A percentile compares a stretch with the other conserved stretches of the same genome.
phyloP scores from a whole-genome alignment of 2,888 invertebrate species.

The Agrilus cyanescens region DNA sequence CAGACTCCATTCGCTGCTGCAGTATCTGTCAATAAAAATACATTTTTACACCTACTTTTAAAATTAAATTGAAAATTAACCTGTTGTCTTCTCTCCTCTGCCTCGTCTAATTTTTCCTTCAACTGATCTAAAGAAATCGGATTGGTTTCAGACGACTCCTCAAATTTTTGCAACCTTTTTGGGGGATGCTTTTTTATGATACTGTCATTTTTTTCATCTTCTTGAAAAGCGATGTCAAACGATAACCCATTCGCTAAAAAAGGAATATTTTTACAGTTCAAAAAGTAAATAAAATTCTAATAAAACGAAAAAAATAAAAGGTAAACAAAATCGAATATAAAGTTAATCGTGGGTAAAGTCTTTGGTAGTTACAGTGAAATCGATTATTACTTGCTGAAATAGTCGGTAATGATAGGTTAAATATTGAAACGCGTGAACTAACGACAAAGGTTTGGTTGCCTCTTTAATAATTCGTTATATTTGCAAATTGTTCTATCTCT shows the following conservation, averaged over 20 bases:
- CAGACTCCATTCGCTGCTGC: conserved; percentile 30
- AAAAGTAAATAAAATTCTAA: too few relatives aligned
- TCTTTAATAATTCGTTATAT: too few relatives aligned
- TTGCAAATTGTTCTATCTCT: too few relatives aligned
- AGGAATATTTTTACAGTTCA: neutral
- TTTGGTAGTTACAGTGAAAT: too few relatives aligned
- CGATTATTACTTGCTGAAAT: too few relatives aligned
- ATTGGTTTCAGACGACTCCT: conserved; percentile 48
- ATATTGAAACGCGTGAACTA: too few relatives aligned
- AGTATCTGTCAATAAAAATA: conserved; percentile 19
- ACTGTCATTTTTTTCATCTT: conserved; percentile 27
- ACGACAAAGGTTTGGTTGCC: too few relatives aligned
- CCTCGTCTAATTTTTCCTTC: conserved; percentile 59
- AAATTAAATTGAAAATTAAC: conserved; percentile 15
- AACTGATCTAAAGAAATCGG: conserved; percentile 46
- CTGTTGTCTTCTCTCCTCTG: conserved; percentile 55
- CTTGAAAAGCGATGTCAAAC: conserved; percentile 32
- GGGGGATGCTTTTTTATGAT: conserved; percentile 51
- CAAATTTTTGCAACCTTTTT: conserved; percentile 51
- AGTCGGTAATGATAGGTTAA: too few relatives aligned
- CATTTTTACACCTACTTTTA: neutral
- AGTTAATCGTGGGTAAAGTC: too few relatives aligned
- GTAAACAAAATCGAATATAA: too few relatives aligned
- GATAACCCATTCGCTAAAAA: conserved; percentile 29
- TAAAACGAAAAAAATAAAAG: too few relatives aligned